phyloP scores from a whole-genome alignment of 2,113 vertebrate genomes.

The Petrocephalus microphthalmus region DNA sequence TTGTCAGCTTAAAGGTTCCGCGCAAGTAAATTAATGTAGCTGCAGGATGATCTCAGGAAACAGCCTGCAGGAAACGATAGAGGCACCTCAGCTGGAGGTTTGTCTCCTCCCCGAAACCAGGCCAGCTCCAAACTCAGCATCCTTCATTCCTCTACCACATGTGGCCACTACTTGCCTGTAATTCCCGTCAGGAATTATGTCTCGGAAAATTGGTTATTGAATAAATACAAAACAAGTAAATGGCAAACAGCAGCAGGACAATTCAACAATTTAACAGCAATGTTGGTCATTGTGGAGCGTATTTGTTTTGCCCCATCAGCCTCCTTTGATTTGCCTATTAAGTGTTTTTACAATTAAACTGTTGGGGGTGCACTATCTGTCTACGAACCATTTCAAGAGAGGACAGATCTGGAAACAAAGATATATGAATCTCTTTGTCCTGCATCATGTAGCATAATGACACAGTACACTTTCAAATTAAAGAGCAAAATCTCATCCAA shows the following conservation, averaged over 20 bases:
- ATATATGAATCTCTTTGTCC: neutral
- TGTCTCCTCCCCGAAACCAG: neutral
- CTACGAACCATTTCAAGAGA: neutral
- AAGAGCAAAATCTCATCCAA: neutral
- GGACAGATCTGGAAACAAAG: neutral
- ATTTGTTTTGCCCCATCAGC: slow-evolving; percentile 10
- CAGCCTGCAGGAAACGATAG: neutral
- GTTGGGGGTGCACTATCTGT: neutral
- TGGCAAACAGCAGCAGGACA: neutral
- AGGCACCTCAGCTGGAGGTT: neutral
- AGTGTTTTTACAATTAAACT: neutral
- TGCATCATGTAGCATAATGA: neutral
- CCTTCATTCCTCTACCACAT: neutral
- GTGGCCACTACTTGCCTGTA: slow-evolving; percentile 16
- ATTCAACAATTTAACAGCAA: neutral
- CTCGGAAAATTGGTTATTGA: slow-evolving; percentile 18
- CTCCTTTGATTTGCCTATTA: neutral
- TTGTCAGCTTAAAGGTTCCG: neutral
- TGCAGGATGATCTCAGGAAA: neutral
- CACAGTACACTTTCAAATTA: neutral
- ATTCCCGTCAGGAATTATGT: neutral
- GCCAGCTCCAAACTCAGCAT: neutral
- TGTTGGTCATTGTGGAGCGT: slow-evolving; percentile 19
- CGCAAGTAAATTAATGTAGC: slow-evolving; percentile 6
- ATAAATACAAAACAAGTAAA: neutral